These are phyloP conservation scores for Oenanthe oenanthe DNA, from an alignment of 2,113 vertebrate species.

Conservation along the genomic window DNA sequence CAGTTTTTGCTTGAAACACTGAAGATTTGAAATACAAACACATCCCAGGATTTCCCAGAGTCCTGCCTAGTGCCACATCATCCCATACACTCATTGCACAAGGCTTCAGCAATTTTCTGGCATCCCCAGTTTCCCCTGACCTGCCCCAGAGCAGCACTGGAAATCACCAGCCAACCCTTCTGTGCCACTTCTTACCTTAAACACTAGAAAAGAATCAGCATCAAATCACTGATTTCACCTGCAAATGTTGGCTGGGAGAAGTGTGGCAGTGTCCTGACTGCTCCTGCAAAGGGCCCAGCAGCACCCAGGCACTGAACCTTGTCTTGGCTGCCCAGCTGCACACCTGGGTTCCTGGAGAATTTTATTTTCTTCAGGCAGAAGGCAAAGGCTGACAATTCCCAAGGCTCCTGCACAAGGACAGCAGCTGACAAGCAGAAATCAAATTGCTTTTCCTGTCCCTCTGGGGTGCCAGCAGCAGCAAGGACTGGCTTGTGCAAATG, in stretches of 20 bases:
- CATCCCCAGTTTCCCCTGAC: background rate
- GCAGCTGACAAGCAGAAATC: background rate
- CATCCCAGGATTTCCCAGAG: background rate
- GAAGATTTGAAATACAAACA: background rate
- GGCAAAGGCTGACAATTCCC: background rate
- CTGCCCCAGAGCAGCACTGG: background rate
- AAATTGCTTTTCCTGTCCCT: background rate
- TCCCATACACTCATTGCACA: background rate
- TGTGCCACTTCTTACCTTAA: background rate
- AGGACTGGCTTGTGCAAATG: background rate
- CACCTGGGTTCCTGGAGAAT: background rate
- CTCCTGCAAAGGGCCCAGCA: background rate
- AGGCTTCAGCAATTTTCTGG: background rate
- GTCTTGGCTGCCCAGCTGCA: background rate
- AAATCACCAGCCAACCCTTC: background rate
- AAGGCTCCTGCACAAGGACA: background rate
- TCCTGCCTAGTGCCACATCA: background rate
- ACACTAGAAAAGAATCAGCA: background rate
- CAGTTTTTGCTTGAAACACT: background rate
- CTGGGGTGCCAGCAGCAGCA: background rate
- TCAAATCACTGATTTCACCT: accelerated
- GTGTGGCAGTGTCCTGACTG: background rate
- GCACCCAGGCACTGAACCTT: background rate
- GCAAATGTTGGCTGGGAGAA: background rate
- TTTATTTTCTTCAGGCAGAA: background rate